These are phyloP conservation scores for Fragum sueziense DNA, from an alignment of 2,888 invertebrate species.

Conservation along the genomic window DNA sequence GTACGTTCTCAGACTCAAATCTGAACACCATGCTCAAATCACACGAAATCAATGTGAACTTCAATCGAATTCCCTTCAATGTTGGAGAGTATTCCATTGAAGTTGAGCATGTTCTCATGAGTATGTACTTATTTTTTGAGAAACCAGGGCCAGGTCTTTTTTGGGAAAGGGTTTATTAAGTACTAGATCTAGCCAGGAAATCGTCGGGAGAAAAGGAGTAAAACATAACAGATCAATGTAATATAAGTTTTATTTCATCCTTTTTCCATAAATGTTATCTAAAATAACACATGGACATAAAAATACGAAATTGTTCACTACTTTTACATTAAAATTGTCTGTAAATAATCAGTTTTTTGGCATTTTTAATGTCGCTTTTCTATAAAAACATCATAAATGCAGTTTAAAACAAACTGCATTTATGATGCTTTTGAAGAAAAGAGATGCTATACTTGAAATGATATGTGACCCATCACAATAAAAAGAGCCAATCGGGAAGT, in stretches of 20 bases:
- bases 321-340: conserved; percentile 6
- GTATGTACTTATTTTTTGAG: too few species aligned
- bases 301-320: conserved; percentile 23
- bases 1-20: too few species aligned
- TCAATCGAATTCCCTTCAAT: too few species aligned
- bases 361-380: neutral
- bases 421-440: neutral
- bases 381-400: too few species aligned
- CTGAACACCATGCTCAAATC: too few species aligned
- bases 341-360: neutral
- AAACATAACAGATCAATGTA: neutral
- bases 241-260: conserved; percentile 19
- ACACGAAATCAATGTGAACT: too few species aligned
- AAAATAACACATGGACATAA: conserved; percentile 20
- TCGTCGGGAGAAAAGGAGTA: neutral
- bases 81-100: too few species aligned
- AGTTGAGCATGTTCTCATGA: too few species aligned
- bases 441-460: neutral
- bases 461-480: neutral
- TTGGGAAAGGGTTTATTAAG: too few species aligned
- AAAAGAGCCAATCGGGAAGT: neutral
- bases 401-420: too few species aligned
- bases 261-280: conserved; percentile 11
- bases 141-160: too few species aligned
- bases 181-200: too few species aligned